These are phyloP conservation scores for Carpatolechia fugitivella DNA, from an alignment of 2,888 invertebrate species.

Conservation along the genomic window DNA sequence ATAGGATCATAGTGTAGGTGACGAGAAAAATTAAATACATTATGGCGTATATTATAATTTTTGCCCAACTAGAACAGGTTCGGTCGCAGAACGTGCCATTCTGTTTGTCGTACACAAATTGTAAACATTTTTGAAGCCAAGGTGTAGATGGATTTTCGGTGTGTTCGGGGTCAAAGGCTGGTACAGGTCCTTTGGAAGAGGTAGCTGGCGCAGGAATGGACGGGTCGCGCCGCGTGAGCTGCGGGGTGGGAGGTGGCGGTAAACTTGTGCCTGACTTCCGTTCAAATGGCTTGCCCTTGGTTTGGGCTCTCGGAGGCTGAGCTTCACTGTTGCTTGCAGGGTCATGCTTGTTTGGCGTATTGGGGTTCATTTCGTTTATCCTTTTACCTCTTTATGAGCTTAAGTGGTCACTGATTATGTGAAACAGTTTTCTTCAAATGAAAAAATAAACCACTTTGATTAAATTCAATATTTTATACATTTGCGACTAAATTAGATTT, in stretches of 20 bases:
- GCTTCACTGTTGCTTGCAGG: no score
- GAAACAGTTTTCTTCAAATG: no score
- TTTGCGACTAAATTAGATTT: no score
- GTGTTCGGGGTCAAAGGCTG: not conserved
- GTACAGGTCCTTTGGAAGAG: not conserved
- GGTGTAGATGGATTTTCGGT: constrained; percentile 11
- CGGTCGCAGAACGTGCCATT: constrained; percentile 44
- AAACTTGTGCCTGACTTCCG: not conserved
- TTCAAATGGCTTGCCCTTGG: no score
- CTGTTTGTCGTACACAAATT: constrained; percentile 44
- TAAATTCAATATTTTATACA: no score
- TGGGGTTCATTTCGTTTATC: no score
- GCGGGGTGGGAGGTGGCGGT: not conserved
- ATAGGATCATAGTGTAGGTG: constrained; percentile 49
- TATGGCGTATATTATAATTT: constrained; percentile 45
- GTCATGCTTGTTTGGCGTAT: not conserved
- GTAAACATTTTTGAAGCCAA: constrained; percentile 28
- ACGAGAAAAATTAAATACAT: constrained; percentile 55
- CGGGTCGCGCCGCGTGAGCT: not conserved
- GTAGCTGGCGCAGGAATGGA: not conserved
- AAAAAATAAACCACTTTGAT: no score
- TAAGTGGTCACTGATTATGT: no score
- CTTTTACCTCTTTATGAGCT: no score
- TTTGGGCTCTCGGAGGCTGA: not conserved
- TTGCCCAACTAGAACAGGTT: constrained; percentile 51